Conservation (phyloP, 2,113 vertebrate species). For the Nipponia nippon region DNA sequence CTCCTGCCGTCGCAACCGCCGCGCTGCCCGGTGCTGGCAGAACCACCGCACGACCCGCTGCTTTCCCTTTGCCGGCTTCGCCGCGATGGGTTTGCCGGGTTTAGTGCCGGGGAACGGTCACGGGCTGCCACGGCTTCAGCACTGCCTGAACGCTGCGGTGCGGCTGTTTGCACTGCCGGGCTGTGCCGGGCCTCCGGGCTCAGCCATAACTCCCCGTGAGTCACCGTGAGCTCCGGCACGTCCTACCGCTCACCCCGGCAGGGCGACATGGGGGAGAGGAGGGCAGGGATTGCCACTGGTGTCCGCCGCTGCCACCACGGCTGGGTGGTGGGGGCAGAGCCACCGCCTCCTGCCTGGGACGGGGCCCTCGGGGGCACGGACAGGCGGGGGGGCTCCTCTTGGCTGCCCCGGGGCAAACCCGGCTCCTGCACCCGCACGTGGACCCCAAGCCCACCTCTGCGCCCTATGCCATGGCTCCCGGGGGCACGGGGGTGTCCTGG, state of each 20-base stretch:
- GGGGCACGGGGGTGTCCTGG: background rate
- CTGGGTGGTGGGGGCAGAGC: background rate
- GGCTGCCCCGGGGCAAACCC: background rate
- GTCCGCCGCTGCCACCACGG: rapidly evolving
- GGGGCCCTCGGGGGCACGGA: rapidly evolving
- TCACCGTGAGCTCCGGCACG: background rate
- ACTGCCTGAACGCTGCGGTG: rapidly evolving
- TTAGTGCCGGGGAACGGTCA: rapidly evolving
- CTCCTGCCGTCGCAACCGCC: background rate
- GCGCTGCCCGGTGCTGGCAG: background rate
- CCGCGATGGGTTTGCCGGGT: rapidly evolving
- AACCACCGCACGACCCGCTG: rapidly evolving
- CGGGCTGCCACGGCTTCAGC: background rate
- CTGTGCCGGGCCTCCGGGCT: background rate
- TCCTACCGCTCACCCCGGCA: rapidly evolving
- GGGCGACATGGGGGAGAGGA: background rate
- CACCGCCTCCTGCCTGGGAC: background rate
- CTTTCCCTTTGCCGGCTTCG: background rate
- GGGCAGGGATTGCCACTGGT: background rate
- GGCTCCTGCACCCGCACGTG: background rate
- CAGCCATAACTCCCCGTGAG: background rate
- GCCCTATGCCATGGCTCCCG: background rate
- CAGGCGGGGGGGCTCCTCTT: background rate
- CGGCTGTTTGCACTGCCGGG: background rate
- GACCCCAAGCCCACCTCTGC: background rate